Base-by-base conservation (phyloP, 2,797 vertebrate species). In the Decapterus maruadsi region DNA sequence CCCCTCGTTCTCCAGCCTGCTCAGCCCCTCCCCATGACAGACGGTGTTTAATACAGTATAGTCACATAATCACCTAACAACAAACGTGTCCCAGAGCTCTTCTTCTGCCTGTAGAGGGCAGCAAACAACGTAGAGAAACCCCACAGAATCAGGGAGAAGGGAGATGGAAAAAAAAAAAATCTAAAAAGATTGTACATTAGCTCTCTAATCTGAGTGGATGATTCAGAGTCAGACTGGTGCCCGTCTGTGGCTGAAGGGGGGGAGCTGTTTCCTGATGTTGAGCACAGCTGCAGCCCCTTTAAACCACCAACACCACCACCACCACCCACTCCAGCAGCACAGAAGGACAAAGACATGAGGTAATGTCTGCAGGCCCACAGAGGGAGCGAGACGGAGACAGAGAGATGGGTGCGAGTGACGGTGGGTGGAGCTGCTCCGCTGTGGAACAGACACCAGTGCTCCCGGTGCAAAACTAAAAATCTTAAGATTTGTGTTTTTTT, bases 341-440 rank as follows among this genome's bases (percentile, higher is more conserved):
- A 77, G 90, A 80, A 87, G 89, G 93, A 94, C 93, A 94, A 94
- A 92, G 92, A 91, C 90, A 92, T 92, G 90, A 90, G 80, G 85
- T 88, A 85, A 92, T 92, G 93, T 94, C 93, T 93, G 93, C 93
- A 91, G 91, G 86, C 90, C 73, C 80, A 48, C 54, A 78, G 86
- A 68, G 63, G 57, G 58, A 72, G 77, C 46, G 70, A 51, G 70
- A 50, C 17, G n/a, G 85, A 82, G 76, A 70, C 17, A 12, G 86
- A 50, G 53, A 59, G 88, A 59, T 70, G 42, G 71, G 67, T 66
- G 80, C 57, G 73, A 29, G 48, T 7, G 45, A 69, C 19, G 63
- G 63, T 26, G 71, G 70, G 73, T 59, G 64, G 80, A 53, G 82
- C 87, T 87, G 78, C 77, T 82, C 66, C 80, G 80, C 79, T 82